These are phyloP conservation scores for Sphaerophoria taeniata DNA, from an alignment of 2,888 invertebrate genomes.

Conservation along the genomic window DNA sequence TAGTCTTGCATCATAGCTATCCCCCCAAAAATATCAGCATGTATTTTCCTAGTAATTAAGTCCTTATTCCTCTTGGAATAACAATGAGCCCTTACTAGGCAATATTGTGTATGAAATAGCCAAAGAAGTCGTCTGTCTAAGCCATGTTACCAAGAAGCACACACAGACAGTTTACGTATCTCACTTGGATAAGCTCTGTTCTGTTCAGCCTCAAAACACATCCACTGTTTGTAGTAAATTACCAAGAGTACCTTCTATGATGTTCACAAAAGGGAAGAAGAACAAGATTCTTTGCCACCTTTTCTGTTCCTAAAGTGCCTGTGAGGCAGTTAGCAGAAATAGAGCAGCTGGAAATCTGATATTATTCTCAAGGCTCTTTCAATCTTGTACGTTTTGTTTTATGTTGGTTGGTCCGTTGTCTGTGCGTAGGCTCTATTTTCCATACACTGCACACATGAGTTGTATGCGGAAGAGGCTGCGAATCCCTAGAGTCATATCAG, in stretches of 20 bases:
- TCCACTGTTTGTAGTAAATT: constrained; percentile 41
- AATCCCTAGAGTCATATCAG: constrained; percentile 12
- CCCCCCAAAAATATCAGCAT: constrained; percentile 26
- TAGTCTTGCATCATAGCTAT: constrained; percentile 28
- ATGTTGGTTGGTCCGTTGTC: neutral
- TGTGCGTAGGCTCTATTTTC: constrained; percentile 33
- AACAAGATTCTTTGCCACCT: constrained; percentile 2
- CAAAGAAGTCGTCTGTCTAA: constrained; percentile 25
- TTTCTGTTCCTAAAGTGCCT: constrained; percentile 2
- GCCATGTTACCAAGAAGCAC: neutral
- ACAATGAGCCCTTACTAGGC: constrained; percentile 33
- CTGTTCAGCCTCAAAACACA: constrained; percentile 34
- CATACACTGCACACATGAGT: constrained; percentile 5
- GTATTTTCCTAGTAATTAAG: constrained; percentile 60
- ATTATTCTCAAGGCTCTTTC: constrained; percentile 49
- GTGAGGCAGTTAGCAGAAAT: constrained; percentile 45
- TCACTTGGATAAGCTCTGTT: constrained; percentile 38
- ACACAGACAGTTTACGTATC: constrained; percentile 53
- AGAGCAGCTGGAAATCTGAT: constrained; percentile 53
- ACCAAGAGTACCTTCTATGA: constrained; percentile 16
- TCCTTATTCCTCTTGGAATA: constrained; percentile 49
- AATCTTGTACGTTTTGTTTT: constrained; percentile 15
- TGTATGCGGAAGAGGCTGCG: neutral
- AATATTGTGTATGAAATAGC: neutral
- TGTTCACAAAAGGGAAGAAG: neutral